Percentiles rank a stretch among this genome's conserved stretches.
These are phyloP conservation scores for Hippocampus comes DNA, from an alignment of 2,113 vertebrate genomes.

Conservation along the genomic window DNA sequence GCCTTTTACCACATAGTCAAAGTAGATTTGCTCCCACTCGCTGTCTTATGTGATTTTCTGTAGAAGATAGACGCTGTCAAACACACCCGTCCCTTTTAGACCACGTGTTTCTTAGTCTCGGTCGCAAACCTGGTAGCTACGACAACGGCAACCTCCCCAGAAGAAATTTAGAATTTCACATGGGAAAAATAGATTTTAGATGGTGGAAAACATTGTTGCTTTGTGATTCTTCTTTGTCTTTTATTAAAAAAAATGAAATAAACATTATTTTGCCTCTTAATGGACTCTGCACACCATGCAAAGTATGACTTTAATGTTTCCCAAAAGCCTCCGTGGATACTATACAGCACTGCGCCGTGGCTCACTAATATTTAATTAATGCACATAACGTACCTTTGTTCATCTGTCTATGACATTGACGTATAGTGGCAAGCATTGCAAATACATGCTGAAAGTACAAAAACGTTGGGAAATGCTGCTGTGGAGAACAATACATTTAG, in stretches of 20 bases:
- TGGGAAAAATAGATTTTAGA: conserved; percentile 58
- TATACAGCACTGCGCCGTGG: not conserved
- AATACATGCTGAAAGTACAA: not conserved
- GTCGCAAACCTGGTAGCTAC: conserved; percentile 40
- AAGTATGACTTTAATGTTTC: not conserved
- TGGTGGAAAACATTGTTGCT: conserved; percentile 55
- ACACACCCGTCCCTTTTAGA: conserved; percentile 40
- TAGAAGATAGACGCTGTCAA: conserved; percentile 39
- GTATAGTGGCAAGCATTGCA: too few species aligned
- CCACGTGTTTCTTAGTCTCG: conserved; percentile 47
- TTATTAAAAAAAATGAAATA: conserved; percentile 59
- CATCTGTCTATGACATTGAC: not conserved
- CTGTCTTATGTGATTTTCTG: conserved; percentile 44
- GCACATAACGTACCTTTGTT: not conserved
- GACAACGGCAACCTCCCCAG: conserved; percentile 35
- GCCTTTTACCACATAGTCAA: conserved; percentile 55
- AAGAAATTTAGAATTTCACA: conserved; percentile 52
- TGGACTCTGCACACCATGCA: not conserved
- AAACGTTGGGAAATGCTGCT: not conserved
- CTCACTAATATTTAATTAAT: not conserved
- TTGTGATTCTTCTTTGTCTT: conserved; percentile 67
- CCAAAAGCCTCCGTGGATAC: not conserved
- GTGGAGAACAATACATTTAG: not conserved
- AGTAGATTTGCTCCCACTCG: conserved; percentile 51
- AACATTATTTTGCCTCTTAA: conserved; percentile 47